Evolutionary conservation across 2,113 vertebrate species (phyloP), one percentile per base, ranked within the genome.

Genomic region (Limnothrissa miodon): DNA sequence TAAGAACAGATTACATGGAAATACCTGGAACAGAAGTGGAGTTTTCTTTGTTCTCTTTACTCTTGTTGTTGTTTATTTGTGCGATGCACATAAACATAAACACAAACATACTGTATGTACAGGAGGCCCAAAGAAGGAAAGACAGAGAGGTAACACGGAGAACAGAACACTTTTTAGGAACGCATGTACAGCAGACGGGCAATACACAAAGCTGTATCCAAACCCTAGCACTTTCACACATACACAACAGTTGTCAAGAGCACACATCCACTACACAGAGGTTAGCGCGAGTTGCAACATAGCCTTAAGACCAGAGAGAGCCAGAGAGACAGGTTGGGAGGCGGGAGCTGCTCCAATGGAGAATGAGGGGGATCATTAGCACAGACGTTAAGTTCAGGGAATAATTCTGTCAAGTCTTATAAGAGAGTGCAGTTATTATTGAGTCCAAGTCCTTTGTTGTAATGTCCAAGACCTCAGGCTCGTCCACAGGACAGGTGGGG

Each of bases 171-270:
- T 95, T n/a, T 74, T 96, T 95, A 96, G 91, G 93, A 93, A 92
- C 91, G 93, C 90, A 91, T 96, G 93, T 96, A 97, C 96, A 96
- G 95, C 96, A 95, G 96, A 98, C 96, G 92, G 95, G 96, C 97
- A 98, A 96, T 66, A 94, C 93, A 97, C 94, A 88, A 74, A 88
- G 87, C 89, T 95, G 93, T 93, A 94, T 95, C 94, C 96, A 94
- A 96, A 90, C 87, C 87, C 23, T 85, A 91, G 94, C 94, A 94
- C 94, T 89, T 90, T 90, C 94, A 94, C 92, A 94, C 94, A 87
- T 85, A 93, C 91, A 91, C 83, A 82, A 92, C 90, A 86, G 92
- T 91, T 89, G 85, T 92, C 94, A 95, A 96, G 94, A 95, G 96
- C 95, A 95, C 95, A 96, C 95, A 95, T 94, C 94, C 95, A 96